Conservation (phyloP, 2,797 vertebrate species). For the Tangara arthus region DNA sequence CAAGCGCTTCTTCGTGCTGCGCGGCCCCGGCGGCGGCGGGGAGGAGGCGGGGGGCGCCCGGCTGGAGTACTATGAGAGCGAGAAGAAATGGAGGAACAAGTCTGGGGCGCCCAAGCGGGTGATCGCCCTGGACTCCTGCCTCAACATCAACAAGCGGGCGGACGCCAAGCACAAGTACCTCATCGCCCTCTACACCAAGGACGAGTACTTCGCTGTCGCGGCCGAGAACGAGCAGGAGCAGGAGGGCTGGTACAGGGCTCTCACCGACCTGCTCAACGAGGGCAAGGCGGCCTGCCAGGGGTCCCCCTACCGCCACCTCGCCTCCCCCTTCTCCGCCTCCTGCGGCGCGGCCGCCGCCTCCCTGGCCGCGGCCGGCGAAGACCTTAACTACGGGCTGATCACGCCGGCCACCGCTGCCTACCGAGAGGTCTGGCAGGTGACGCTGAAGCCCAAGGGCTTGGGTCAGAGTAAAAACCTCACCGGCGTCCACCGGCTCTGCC, state of each 20-base stretch:
- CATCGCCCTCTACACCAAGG: constrained; percentile 94
- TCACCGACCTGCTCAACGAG: constrained; percentile 87
- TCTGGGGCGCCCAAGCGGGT: constrained; percentile 89
- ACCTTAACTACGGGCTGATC: constrained; percentile 86
- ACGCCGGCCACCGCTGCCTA: constrained; percentile 84
- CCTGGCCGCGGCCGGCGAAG: constrained; percentile 75
- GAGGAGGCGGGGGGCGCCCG: constrained; percentile 79
- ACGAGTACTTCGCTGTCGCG: constrained; percentile 96
- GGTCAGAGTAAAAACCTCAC: constrained; percentile 90
- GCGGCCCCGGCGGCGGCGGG: constrained; percentile 77
- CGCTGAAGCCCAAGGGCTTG: constrained; percentile 91
- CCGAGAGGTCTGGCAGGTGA: constrained; percentile 97
- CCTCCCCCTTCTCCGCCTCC: constrained; percentile 64
- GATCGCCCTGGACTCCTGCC: constrained; percentile 90
- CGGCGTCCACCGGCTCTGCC: constrained; percentile 93
- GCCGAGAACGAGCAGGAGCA: constrained; percentile 94
- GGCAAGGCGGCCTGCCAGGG: constrained; percentile 77
- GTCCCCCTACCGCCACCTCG: constrained; percentile 35
- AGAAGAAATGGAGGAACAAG: constrained; percentile 99
- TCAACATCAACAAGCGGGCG: constrained; percentile 95
- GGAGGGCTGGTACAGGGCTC: constrained; percentile 90
- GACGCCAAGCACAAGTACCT: constrained; percentile 97
- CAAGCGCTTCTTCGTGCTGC: constrained; percentile 93
- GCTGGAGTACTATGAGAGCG: constrained; percentile 97
- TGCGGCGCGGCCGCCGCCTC: constrained; percentile 58